Percentiles rank a stretch among this genome's conserved stretches.
Evolutionary conservation across 1,140 invertebrate genomes (phyloP).

Genomic region (Drosophila triauraria): DNA sequence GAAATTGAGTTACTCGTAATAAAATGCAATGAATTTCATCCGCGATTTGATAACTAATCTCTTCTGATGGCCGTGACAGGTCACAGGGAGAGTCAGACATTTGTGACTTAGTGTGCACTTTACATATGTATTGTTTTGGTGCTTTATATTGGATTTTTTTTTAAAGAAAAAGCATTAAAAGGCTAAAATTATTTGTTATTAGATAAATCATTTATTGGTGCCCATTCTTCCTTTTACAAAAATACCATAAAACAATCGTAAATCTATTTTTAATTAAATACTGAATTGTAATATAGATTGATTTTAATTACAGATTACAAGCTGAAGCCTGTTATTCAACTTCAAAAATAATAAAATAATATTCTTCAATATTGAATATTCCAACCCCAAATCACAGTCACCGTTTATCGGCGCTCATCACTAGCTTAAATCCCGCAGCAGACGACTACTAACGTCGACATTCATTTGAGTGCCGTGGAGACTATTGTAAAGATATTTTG

Average conservation of each 20-base stretch:
- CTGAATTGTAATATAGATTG: too few relatives aligned
- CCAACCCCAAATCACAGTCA: neutral
- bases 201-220: too few relatives aligned
- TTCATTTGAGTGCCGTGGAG: conserved; percentile 68
- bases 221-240: too few relatives aligned
- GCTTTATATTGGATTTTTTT: too few relatives aligned
- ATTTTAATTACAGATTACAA: too few relatives aligned
- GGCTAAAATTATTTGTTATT: too few relatives aligned
- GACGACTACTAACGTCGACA: conserved; percentile 61
- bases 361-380: neutral
- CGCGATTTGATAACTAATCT: conserved; percentile 9
- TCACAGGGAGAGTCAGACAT: neutral
- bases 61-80: neutral
- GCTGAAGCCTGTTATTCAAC: too few relatives aligned
- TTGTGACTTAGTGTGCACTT: neutral
- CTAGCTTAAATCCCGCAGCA: conserved; percentile 13
- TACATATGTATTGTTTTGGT: too few relatives aligned
- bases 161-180: too few relatives aligned
- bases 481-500: conserved; percentile 72
- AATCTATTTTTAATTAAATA: too few relatives aligned
- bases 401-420: conserved; percentile 31
- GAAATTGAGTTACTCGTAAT: conserved; percentile 31
- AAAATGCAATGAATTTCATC: conserved; percentile 5
- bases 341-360: too few relatives aligned
- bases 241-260: too few relatives aligned